Percentiles rank a stretch among this genome's conserved stretches.
These are phyloP conservation scores for Chiloscyllium punctatum DNA, from an alignment of 2,797 vertebrate species.

Conservation along the genomic window DNA sequence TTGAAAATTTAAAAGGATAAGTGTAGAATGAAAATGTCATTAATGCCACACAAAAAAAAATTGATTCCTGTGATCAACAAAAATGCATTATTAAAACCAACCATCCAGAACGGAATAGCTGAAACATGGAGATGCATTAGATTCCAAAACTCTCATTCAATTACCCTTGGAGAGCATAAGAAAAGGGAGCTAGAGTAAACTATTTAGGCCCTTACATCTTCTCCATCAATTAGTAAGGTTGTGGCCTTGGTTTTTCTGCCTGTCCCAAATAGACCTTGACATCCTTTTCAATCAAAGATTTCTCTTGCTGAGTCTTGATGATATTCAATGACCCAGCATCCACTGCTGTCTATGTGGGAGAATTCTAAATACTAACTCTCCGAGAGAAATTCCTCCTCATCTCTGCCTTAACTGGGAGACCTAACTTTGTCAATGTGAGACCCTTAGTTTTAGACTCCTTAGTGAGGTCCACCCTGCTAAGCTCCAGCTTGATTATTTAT, in stretches of 20 bases:
- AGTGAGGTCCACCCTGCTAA: too few species aligned
- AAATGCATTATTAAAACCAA: not conserved
- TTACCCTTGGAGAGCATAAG: not conserved
- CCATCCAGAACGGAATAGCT: not conserved
- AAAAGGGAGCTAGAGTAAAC: not conserved
- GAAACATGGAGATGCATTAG: not conserved
- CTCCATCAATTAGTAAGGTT: not conserved
- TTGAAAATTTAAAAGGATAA: not conserved
- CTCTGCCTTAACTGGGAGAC: too few species aligned
- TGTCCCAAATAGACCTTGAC: not conserved
- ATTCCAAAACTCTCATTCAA: not conserved
- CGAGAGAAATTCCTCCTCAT: too few species aligned
- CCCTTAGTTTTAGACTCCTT: too few species aligned
- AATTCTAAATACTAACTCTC: too few species aligned
- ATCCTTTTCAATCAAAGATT: not conserved
- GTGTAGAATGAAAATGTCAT: not conserved
- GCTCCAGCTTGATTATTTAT: too few species aligned
- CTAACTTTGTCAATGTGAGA: too few species aligned
- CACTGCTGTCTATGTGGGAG: too few species aligned
- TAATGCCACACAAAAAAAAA: too few species aligned
- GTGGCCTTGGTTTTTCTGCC: not conserved
- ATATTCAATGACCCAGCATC: too few species aligned
- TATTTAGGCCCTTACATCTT: not conserved
- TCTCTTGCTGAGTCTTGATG: too few species aligned
- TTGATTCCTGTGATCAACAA: not conserved